phyloP scores from a whole-genome alignment of 2,888 invertebrate species.

The Alentia gelatinosa region DNA sequence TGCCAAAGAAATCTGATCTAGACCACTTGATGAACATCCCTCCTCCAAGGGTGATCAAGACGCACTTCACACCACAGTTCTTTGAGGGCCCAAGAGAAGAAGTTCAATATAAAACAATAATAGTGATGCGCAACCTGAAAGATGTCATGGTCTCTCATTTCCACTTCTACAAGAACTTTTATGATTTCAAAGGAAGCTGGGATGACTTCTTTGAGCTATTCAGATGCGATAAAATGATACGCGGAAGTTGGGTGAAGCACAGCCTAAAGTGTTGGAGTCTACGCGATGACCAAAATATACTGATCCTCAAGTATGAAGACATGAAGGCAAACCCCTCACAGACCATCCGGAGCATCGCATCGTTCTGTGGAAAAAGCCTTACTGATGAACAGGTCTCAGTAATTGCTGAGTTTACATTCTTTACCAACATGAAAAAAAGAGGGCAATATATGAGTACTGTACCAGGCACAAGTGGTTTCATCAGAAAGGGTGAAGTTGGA shows the following conservation, averaged over 20 bases:
- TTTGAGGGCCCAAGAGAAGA: neutral
- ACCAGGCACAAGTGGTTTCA: neutral
- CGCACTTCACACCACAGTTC: constrained; percentile 10
- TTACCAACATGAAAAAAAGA: neutral
- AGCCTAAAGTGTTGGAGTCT: neutral
- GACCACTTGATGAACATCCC: neutral
- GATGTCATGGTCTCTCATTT: constrained; percentile 14
- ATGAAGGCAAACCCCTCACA: neutral
- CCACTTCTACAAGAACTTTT: constrained; percentile 5
- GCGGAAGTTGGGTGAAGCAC: constrained; percentile 9
- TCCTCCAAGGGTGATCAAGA: neutral
- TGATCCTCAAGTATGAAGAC: constrained; percentile 27
- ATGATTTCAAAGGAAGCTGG: neutral
- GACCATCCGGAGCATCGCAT: neutral
- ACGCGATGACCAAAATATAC: constrained; percentile 24
- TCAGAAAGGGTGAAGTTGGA: constrained; percentile 48
- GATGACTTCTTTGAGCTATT: constrained; percentile 45
- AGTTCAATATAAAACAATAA: neutral
- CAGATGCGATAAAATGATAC: neutral
- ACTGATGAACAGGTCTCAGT: neutral
- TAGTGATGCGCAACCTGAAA: constrained; percentile 39
- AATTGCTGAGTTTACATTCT: neutral
- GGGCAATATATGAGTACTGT: neutral
- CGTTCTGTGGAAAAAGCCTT: neutral
- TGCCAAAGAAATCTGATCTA: neutral